A percentile compares a stretch with the other conserved stretches of the same genome.
phyloP scores from a whole-genome alignment of 2,797 vertebrate species.

The Amblyraja radiata region DNA sequence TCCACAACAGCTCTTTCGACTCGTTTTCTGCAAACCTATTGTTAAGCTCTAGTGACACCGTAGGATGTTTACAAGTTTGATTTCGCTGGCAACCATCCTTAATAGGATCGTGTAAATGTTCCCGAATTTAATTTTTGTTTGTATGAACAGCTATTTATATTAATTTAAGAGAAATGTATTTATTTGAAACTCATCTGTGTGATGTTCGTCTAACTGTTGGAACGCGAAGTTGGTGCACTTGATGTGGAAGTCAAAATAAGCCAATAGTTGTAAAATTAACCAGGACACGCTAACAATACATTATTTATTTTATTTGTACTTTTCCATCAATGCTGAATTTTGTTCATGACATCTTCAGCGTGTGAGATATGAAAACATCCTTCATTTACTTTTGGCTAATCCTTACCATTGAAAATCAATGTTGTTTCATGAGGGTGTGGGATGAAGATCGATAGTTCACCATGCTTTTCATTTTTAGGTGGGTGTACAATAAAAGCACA shows the following conservation, averaged over 20 bases:
- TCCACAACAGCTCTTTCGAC: background rate
- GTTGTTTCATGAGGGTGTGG: background rate
- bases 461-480: background rate
- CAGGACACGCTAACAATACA: background rate
- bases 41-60: background rate
- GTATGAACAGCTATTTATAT: conserved; percentile 20
- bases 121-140: background rate
- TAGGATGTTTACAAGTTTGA: background rate
- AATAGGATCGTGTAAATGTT: conserved; percentile 8
- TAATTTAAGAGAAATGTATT: conserved; percentile 38
- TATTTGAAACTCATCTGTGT: conserved; percentile 17
- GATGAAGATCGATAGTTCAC: background rate
- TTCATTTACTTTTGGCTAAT: background rate
- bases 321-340: background rate
- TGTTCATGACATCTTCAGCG: background rate
- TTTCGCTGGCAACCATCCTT: background rate
- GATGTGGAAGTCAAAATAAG: background rate
- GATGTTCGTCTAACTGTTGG: background rate
- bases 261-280: background rate
- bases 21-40: background rate
- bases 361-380: background rate
- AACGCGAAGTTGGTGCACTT: background rate
- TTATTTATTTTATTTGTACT: background rate
- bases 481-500: background rate
- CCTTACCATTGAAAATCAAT: background rate